A percentile compares a stretch with the other conserved stretches of the same genome.
These are phyloP conservation scores for Ornithoptera priamus DNA, from an alignment of 2,888 invertebrate genomes.

Conservation along the genomic window DNA sequence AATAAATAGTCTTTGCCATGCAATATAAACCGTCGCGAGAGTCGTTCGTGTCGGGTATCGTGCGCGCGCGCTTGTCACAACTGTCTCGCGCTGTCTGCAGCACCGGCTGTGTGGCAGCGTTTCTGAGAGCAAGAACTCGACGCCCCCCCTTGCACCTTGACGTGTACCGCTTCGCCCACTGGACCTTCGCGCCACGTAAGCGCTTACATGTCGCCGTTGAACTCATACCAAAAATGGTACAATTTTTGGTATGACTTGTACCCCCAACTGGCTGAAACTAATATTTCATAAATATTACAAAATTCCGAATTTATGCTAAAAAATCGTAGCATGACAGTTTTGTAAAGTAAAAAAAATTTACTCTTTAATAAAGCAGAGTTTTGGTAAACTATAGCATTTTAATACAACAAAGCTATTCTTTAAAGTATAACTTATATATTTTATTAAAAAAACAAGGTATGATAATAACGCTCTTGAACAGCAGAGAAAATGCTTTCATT, in stretches of 20 bases:
- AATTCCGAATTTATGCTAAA: background rate
- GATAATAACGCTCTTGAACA: no score
- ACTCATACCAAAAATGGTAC: conserved; percentile 74
- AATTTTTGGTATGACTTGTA: conserved; percentile 31
- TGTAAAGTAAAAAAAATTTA: background rate
- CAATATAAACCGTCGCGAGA: conserved; percentile 66
- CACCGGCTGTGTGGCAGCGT: conserved; percentile 40
- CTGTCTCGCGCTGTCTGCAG: conserved; percentile 70
- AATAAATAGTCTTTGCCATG: conserved; percentile 65
- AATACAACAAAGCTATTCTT: no score
- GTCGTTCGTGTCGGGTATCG: conserved; percentile 70
- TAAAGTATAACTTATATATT: no score
- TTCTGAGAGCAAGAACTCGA: conserved; percentile 30
- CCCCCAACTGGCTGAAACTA: conserved; percentile 19
- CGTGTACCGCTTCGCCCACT: conserved; percentile 58
- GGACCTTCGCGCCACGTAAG: conserved; percentile 74
- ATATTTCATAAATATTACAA: background rate
- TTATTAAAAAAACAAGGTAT: no score
- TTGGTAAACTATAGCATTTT: no score
- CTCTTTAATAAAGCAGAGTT: no score
- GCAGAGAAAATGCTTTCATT: no score
- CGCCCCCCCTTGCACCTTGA: conserved; percentile 52
- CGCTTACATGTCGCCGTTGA: conserved; percentile 69
- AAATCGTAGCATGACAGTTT: background rate
- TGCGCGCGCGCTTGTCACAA: conserved; percentile 73